These are phyloP conservation scores for Lordiphosa mommai DNA, from an alignment of 1,140 invertebrate genomes.

Conservation along the genomic window DNA sequence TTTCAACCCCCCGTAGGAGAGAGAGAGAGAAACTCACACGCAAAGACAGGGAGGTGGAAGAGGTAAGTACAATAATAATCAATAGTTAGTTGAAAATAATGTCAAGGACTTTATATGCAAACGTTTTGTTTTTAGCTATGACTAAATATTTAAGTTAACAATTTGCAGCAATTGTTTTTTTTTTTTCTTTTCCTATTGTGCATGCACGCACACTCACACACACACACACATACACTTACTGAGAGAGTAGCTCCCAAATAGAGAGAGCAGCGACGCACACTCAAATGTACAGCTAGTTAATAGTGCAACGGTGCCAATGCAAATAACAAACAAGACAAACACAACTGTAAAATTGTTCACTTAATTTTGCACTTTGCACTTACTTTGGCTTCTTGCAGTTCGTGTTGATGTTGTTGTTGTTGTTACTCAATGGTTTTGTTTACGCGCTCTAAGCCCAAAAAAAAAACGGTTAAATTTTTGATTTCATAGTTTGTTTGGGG, in stretches of 20 bases:
- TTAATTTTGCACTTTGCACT: constrained; percentile 1
- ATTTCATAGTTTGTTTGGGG: background rate
- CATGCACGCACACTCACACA: constrained; percentile 21
- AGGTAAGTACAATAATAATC: constrained; percentile 21
- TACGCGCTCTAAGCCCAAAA: background rate
- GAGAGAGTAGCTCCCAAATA: constrained; percentile 6
- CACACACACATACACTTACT: background rate
- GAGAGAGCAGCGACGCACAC: constrained; percentile 15
- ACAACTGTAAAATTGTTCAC: constrained; percentile 25
- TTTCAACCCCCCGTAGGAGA: background rate
- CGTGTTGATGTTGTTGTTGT: background rate
- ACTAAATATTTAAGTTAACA: constrained; percentile 60
- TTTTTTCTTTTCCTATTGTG: constrained; percentile 37
- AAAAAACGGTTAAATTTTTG: constrained; percentile 8
- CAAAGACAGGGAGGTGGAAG: background rate
- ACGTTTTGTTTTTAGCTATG: constrained; percentile 10
- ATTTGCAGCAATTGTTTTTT: constrained; percentile 46
- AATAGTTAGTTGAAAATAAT: constrained; percentile 33
- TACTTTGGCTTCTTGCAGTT: constrained; percentile 2
- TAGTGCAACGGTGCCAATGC: constrained; percentile 34
- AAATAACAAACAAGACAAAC: constrained; percentile 17
- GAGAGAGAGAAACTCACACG: background rate
- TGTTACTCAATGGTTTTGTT: background rate
- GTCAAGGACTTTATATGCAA: constrained; percentile 32
- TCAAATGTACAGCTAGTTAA: constrained; percentile 42